Evolutionary conservation across 2,113 vertebrate genomes (phyloP).

Genomic region (Myotis lucifugus): DNA sequence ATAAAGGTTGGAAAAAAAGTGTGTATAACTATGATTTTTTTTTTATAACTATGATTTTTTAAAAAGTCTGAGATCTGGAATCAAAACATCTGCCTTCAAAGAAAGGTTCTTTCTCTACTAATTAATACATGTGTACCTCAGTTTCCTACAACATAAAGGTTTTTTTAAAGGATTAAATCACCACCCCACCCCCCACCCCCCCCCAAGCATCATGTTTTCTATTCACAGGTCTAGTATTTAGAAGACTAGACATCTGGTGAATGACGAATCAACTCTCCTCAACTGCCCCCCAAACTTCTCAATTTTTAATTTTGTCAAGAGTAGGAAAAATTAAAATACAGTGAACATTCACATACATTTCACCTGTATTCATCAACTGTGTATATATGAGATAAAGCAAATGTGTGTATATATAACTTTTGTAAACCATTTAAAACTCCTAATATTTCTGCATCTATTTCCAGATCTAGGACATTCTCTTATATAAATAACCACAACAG

Average conservation of each 20-base stretch:
- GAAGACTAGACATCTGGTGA: background rate
- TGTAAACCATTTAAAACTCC: background rate
- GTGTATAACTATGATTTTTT: background rate
- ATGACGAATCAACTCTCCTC: background rate
- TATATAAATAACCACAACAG: background rate
- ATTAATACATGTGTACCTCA: background rate
- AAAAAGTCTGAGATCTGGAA: background rate
- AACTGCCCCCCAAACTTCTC: background rate
- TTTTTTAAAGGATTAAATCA: background rate
- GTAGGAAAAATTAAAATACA: background rate
- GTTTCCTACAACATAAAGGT: background rate
- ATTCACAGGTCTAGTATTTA: background rate
- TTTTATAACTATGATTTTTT: too few relatives aligned
- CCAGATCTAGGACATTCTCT: background rate
- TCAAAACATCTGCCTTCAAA: constrained; percentile 24
- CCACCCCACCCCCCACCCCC: too few relatives aligned
- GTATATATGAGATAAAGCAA: background rate
- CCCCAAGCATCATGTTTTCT: background rate
- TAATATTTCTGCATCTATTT: background rate
- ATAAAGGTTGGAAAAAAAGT: background rate
- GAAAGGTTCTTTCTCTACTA: background rate
- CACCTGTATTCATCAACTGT: background rate
- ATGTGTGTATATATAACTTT: background rate
- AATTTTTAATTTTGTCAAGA: background rate
- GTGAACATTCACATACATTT: background rate